phyloP scores from a whole-genome alignment of 2,113 vertebrate genomes.

The Eurystomus gularis region DNA sequence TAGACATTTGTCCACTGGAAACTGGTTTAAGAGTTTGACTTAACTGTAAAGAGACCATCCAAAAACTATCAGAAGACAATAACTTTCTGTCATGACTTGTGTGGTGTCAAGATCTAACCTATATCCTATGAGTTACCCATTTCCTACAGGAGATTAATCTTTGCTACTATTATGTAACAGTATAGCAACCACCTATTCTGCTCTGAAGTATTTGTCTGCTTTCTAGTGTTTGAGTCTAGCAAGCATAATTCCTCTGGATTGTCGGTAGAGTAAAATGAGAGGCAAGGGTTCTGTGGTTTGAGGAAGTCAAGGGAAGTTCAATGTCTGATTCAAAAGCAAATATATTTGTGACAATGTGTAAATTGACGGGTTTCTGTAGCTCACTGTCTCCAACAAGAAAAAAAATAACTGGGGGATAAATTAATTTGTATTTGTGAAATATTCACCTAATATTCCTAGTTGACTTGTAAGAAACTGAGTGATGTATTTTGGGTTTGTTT shows the following conservation, averaged over 20 bases:
- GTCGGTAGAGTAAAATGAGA: background rate
- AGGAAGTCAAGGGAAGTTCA: background rate
- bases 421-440: background rate
- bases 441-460: background rate
- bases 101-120: background rate
- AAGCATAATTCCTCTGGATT: background rate
- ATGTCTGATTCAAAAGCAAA: background rate
- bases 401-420: background rate
- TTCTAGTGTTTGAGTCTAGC: background rate
- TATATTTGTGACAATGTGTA: background rate
- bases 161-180: background rate
- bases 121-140: background rate
- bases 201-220: background rate
- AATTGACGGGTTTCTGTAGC: background rate
- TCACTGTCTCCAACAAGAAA: background rate
- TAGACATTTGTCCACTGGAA: background rate
- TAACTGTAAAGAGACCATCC: background rate
- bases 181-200: background rate
- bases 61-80: background rate
- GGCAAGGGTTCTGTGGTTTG: background rate
- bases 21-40: background rate
- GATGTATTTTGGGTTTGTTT: background rate
- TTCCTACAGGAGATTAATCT: background rate
- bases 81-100: background rate
- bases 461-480: background rate